These are phyloP conservation scores for Vespertilio murinus DNA, from an alignment of 2,797 vertebrate species.

Conservation along the genomic window DNA sequence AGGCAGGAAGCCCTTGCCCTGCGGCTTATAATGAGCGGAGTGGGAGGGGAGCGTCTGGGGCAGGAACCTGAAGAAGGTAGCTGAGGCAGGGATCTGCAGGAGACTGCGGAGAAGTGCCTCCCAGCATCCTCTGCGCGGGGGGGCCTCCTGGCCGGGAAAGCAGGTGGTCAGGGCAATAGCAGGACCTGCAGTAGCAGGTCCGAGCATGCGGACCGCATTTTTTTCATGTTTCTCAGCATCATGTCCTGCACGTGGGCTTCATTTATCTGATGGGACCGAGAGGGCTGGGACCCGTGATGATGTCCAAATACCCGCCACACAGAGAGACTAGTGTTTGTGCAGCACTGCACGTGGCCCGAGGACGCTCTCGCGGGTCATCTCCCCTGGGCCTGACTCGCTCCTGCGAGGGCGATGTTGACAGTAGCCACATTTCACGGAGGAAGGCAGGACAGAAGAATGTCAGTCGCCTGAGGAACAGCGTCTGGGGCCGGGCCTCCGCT, in stretches of 20 bases:
- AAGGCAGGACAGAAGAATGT: neutral
- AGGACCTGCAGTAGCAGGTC: neutral
- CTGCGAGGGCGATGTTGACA: neutral
- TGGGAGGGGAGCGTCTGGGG: neutral
- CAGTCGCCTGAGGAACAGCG: neutral
- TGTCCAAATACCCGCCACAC: neutral
- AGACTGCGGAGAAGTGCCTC: neutral
- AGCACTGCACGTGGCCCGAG: neutral
- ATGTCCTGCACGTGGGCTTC: neutral
- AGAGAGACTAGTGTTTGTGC: neutral
- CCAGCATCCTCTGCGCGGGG: neutral
- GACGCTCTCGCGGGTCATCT: neutral
- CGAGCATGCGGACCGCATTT: neutral
- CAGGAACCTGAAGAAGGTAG: too few species aligned
- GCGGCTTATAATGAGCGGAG: rapidly evolving
- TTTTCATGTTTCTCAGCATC: neutral
- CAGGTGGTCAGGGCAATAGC: neutral
- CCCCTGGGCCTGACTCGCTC: neutral
- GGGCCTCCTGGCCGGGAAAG: neutral
- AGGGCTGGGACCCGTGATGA: neutral
- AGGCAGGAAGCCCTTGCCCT: neutral
- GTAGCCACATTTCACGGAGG: neutral
- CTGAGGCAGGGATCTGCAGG: neutral
- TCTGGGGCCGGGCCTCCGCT: neutral
- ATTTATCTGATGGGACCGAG: neutral